phyloP scores from a whole-genome alignment of 2,797 vertebrate genomes.

The Pelochelys cantorii region DNA sequence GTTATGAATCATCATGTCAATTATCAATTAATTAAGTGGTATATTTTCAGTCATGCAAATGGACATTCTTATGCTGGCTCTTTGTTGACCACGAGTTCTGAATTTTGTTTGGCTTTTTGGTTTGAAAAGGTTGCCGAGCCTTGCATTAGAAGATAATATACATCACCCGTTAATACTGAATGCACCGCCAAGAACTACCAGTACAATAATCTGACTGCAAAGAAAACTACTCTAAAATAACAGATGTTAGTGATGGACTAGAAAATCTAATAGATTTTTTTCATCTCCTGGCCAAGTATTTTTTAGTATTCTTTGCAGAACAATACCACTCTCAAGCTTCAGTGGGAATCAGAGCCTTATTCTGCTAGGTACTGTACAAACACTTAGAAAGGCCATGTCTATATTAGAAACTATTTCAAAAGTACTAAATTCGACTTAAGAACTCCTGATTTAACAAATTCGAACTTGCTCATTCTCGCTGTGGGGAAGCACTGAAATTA shows the following conservation, averaged over 20 bases:
- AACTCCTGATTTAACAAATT: too few species aligned
- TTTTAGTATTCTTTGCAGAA: not conserved
- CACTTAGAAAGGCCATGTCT: not conserved
- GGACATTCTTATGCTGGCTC: too few species aligned
- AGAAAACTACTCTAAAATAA: not conserved
- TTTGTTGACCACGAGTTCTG: too few species aligned
- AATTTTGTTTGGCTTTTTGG: too few species aligned
- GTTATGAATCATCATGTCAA: too few species aligned
- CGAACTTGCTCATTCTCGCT: too few species aligned
- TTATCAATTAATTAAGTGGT: too few species aligned
- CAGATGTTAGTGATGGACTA: fast-evolving
- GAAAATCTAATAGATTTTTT: not conserved
- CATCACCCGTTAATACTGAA: not conserved
- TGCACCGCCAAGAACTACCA: not conserved
- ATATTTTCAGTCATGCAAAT: too few species aligned
- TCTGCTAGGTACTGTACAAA: not conserved
- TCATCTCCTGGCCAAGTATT: not conserved
- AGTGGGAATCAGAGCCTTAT: not conserved
- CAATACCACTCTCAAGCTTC: not conserved
- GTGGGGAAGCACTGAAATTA: too few species aligned
- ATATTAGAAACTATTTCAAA: too few species aligned
- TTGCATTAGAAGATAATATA: not conserved
- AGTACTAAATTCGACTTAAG: too few species aligned
- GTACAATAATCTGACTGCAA: not conserved
- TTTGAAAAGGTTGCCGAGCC: too few species aligned